phyloP scores from a whole-genome alignment of 2,797 vertebrate genomes.

The Liparis tanakae region DNA sequence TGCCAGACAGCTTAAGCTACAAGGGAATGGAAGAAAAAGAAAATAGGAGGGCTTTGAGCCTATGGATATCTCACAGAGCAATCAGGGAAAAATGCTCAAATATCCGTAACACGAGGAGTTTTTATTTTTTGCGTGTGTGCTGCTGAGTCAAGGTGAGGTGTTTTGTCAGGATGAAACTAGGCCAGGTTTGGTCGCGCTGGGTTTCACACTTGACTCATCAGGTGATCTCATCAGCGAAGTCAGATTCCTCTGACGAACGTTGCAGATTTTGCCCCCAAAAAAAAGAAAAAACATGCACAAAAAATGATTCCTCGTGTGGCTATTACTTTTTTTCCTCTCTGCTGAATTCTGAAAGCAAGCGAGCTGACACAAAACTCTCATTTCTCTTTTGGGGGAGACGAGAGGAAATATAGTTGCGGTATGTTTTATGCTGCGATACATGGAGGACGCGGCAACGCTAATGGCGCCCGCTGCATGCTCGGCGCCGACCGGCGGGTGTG shows the following conservation, averaged over 20 bases:
- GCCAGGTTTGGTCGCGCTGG: conserved; percentile 32
- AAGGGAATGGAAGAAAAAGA: conserved; percentile 27
- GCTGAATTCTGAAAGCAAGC: conserved; percentile 39
- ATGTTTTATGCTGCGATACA: conserved; percentile 34
- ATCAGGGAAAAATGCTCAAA: conserved; percentile 65
- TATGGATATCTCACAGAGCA: conserved; percentile 64
- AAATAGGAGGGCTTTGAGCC: conserved; percentile 35
- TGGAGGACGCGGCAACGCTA: conserved; percentile 27
- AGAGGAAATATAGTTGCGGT: conserved; percentile 39
- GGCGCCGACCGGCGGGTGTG: conserved; percentile 45
- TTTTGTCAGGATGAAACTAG: conserved; percentile 57
- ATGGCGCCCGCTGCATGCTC: conserved; percentile 38
- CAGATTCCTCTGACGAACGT: conserved; percentile 14
- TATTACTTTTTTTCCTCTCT: conserved; percentile 10
- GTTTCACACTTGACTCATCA: conserved; percentile 56
- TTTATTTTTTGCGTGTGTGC: conserved; percentile 24
- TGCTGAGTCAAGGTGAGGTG: conserved; percentile 50
- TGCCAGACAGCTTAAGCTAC: conserved; percentile 63
- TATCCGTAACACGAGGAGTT: conserved; percentile 56
- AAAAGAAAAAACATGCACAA: conserved; percentile 21
- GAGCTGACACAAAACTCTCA: conserved; percentile 29
- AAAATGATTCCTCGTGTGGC: conserved; percentile 25
- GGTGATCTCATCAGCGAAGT: conserved; percentile 55
- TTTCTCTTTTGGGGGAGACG: conserved; percentile 33
- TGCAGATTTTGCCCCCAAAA: conserved; percentile 17